phyloP scores from a whole-genome alignment of 2,888 invertebrate species.

The Stictocephala bisonia region DNA sequence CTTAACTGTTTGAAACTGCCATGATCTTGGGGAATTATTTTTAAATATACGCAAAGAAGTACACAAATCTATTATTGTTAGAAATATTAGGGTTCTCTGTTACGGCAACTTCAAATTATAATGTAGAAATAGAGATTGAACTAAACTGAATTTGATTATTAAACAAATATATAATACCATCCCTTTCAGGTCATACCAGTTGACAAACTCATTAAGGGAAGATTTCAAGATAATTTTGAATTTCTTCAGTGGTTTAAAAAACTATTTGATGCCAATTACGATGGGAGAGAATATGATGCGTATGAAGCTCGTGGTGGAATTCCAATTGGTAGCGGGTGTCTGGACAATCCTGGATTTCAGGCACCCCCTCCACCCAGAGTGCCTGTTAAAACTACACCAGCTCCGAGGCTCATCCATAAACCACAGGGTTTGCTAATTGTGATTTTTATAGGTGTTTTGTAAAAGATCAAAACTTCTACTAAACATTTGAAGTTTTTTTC shows the following conservation, averaged over 20 bases:
- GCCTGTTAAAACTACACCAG: constrained; percentile 47
- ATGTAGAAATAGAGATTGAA: too few species aligned
- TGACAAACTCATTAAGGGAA: constrained; percentile 98
- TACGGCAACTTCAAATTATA: too few species aligned
- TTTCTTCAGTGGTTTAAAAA: constrained; percentile 99
- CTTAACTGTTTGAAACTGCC: too few species aligned
- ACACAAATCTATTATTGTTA: too few species aligned
- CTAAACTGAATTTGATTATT: too few species aligned
- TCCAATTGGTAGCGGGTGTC: constrained; percentile 77
- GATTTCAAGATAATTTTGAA: constrained; percentile 99
- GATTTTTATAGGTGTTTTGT: too few species aligned
- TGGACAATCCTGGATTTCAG: constrained; percentile 68
- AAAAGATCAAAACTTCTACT: too few species aligned
- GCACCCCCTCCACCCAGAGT: constrained; percentile 66
- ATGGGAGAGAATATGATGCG: constrained; percentile 96
- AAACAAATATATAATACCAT: too few species aligned
- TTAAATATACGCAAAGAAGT: too few species aligned
- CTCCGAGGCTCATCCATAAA: constrained; percentile 28
- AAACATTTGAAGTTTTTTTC: too few species aligned
- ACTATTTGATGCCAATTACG: constrained; percentile 99
- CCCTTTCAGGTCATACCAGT: constrained; percentile 94
- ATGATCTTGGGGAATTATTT: too few species aligned
- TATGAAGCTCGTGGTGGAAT: constrained; percentile 87
- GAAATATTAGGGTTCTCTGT: too few species aligned
- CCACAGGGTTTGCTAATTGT: constrained; percentile 18